A percentile compares a stretch with the other conserved stretches of the same genome.
Conservation (phyloP, 2,888 invertebrate species). For the Ganaspis brasiliensis region DNA sequence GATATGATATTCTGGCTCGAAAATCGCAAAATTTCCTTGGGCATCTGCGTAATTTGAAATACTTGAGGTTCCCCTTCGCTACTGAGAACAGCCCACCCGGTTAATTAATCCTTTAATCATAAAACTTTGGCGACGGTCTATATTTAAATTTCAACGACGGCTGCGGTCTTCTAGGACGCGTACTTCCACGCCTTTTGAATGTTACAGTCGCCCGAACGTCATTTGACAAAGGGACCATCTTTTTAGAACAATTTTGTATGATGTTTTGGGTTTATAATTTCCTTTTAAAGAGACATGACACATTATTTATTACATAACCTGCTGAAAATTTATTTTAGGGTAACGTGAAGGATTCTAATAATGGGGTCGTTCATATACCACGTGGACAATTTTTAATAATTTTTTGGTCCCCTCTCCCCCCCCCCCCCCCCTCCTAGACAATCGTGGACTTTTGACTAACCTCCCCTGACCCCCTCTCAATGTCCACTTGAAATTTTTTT, state of each 20-base stretch:
- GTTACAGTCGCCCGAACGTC: slow-evolving; percentile 51
- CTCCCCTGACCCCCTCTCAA: too few relatives aligned
- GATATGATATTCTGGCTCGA: slow-evolving; percentile 55
- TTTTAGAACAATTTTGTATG: slow-evolving; percentile 5
- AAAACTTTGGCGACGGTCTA: slow-evolving; percentile 71
- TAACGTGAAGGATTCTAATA: too few relatives aligned
- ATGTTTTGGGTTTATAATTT: not conserved
- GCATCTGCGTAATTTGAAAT: slow-evolving; percentile 62
- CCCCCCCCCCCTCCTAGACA: too few relatives aligned
- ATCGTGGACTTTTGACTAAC: too few relatives aligned
- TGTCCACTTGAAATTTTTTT: too few relatives aligned
- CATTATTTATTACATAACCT: too few relatives aligned
- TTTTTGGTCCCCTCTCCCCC: too few relatives aligned
- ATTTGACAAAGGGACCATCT: slow-evolving; percentile 51
- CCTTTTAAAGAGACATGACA: not conserved
- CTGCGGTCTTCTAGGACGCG: slow-evolving; percentile 58
- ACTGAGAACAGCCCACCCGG: slow-evolving; percentile 56
- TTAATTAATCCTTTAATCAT: slow-evolving; percentile 76
- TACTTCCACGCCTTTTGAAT: slow-evolving; percentile 60
- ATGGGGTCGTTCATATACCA: too few relatives aligned
- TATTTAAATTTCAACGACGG: slow-evolving; percentile 68
- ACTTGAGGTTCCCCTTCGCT: slow-evolving; percentile 60
- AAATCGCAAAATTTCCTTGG: slow-evolving; percentile 65
- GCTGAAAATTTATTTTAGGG: too few relatives aligned
- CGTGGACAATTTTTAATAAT: too few relatives aligned